Percentiles rank a stretch among this genome's conserved stretches.
Conservation (phyloP, 2,113 vertebrate species). For the Pelvicachromis taeniatus region DNA sequence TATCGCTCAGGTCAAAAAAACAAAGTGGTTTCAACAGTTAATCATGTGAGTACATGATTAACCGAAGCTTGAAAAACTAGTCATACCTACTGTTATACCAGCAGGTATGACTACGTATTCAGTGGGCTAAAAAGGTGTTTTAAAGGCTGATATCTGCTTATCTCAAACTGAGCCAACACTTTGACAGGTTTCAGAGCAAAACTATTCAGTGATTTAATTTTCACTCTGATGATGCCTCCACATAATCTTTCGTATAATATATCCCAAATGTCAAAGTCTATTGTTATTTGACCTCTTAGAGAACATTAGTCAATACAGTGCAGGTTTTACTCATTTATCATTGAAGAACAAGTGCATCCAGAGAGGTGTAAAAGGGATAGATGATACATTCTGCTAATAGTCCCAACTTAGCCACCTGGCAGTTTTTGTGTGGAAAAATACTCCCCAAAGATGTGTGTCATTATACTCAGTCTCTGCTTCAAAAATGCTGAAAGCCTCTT, state of each 20-base stretch:
- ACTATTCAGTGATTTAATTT: background rate
- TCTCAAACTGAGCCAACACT: background rate
- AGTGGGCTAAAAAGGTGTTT: rapidly evolving
- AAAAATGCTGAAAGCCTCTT: background rate
- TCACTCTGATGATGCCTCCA: background rate
- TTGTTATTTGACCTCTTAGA: background rate
- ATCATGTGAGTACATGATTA: background rate
- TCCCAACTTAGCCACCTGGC: background rate
- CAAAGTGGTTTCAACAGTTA: rapidly evolving
- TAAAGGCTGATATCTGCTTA: rapidly evolving
- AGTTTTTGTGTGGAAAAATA: background rate
- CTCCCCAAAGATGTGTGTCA: background rate
- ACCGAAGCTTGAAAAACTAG: background rate
- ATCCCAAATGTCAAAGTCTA: background rate
- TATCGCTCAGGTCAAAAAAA: rapidly evolving
- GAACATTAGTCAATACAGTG: background rate
- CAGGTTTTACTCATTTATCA: background rate
- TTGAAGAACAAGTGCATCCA: background rate
- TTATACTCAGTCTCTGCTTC: background rate
- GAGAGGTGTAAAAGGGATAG: background rate
- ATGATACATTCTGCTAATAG: background rate
- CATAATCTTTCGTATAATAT: background rate
- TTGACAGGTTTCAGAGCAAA: background rate
- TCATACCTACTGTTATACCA: rapidly evolving
- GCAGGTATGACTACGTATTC: background rate